Conservation (phyloP, 2,113 vertebrate species). For the Protobothrops flavoviridis region DNA sequence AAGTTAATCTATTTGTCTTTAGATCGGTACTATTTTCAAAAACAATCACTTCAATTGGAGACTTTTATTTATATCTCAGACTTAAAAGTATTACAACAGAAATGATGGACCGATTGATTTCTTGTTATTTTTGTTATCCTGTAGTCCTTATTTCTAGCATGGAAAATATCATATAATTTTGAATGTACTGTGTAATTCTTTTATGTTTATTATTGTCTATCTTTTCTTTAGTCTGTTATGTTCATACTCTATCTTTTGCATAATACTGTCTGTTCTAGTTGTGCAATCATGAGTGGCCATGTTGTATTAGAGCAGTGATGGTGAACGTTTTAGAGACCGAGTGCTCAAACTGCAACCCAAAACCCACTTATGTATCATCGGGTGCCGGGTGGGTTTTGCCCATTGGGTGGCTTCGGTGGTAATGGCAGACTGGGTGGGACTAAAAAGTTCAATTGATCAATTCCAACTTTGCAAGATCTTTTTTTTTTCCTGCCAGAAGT, state of each 20-base stretch:
- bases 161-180: background rate
- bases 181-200: constrained; percentile 3
- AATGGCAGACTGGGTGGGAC: no score
- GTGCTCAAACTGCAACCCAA: no score
- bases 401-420: no score
- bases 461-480: no score
- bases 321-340: no score
- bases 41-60: constrained; percentile 37
- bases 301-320: background rate
- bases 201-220: background rate
- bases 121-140: constrained; percentile 18
- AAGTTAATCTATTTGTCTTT: background rate
- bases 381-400: no score
- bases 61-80: constrained; percentile 38
- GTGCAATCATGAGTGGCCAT: background rate
- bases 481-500: no score
- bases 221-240: background rate
- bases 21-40: constrained; percentile 8
- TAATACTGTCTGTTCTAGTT: background rate
- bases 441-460: no score
- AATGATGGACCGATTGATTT: constrained; percentile 4
- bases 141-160: background rate
- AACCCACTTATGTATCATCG: no score
- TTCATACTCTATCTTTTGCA: background rate
- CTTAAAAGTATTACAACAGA: constrained; percentile 36